Percentiles rank a stretch among this genome's conserved stretches.
phyloP scores from a whole-genome alignment of 1,140 invertebrate species.

The Drosophila bifasciata region DNA sequence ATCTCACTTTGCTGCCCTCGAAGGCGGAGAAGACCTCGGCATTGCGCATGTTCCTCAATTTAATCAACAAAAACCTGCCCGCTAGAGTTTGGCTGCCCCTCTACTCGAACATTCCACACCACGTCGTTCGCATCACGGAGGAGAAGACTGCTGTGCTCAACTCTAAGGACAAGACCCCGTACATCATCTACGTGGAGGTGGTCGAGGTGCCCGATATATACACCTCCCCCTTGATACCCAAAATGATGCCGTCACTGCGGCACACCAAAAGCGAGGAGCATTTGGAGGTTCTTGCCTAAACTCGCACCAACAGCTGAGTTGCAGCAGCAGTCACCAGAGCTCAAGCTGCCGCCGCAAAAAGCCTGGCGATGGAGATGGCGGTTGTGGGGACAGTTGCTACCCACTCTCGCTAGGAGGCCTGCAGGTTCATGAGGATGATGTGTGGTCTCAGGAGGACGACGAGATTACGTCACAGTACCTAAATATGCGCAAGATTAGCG shows the following conservation, averaged over 20 bases:
- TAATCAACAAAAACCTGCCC: constrained; percentile 98
- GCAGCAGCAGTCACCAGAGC: constrained; percentile 67
- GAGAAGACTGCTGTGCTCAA: constrained; percentile 98
- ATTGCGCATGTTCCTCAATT: constrained; percentile 95
- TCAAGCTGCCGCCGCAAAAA: constrained; percentile 69
- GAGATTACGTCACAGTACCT: constrained; percentile 88
- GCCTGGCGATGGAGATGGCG: constrained; percentile 28
- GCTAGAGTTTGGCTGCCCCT: constrained; percentile 98
- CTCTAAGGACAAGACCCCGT: constrained; percentile 99
- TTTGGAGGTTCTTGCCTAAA: constrained; percentile 74
- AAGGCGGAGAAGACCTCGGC: constrained; percentile 96
- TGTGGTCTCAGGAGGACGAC: constrained; percentile 98
- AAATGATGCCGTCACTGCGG: constrained; percentile 91
- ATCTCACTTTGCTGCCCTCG: constrained; percentile 94
- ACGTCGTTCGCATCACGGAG: constrained; percentile 94
- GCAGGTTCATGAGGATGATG: constrained; percentile 78
- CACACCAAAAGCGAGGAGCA: constrained; percentile 97
- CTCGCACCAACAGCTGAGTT: constrained; percentile 59
- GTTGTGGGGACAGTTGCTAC: constrained; percentile 39
- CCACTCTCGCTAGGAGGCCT: constrained; percentile 60
- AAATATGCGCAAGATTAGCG: constrained; percentile 87
- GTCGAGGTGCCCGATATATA: constrained; percentile 95
- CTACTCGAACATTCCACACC: constrained; percentile 96
- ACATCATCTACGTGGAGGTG: constrained; percentile 98
- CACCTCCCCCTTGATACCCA: constrained; percentile 90